Percentiles rank a stretch among this genome's conserved stretches.
phyloP scores from a whole-genome alignment of 1,140 invertebrate genomes.

The Orius laevigatus region DNA sequence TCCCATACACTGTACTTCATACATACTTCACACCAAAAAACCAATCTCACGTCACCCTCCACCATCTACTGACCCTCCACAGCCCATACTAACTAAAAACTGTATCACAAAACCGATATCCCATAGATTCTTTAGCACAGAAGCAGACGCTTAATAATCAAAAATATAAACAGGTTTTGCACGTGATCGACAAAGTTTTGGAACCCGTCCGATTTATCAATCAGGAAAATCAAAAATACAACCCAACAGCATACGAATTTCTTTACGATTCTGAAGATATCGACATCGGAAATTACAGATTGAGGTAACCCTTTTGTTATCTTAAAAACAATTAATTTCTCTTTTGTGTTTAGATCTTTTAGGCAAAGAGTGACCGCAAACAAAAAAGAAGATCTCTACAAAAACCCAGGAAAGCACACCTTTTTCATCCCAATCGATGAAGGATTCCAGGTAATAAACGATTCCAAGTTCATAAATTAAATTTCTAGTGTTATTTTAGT shows the following conservation, averaged over 20 bases:
- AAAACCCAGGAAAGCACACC: slow-evolving; percentile 57
- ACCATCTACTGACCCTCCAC: no score
- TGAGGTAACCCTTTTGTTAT: slow-evolving; percentile 44
- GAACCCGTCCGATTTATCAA: slow-evolving; percentile 45
- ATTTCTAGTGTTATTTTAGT: neutral
- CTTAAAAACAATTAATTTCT: neutral
- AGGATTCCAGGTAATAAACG: slow-evolving; percentile 54
- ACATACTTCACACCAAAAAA: no score
- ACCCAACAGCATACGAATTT: slow-evolving; percentile 60
- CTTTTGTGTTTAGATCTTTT: slow-evolving; percentile 40
- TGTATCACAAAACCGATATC: no score
- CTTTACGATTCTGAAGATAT: slow-evolving; percentile 59
- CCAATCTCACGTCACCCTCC: no score
- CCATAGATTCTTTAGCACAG: no score
- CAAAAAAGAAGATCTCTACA: slow-evolving; percentile 56
- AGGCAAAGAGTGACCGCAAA: slow-evolving; percentile 50
- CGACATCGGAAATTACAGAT: slow-evolving; percentile 41
- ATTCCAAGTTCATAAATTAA: neutral
- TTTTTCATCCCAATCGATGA: slow-evolving; percentile 84
- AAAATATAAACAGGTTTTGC: slow-evolving; percentile 22
- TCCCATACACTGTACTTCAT: no score
- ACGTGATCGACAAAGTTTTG: slow-evolving; percentile 65
- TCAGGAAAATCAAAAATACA: slow-evolving; percentile 43
- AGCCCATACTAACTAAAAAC: no score
- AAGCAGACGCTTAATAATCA: no score